Conservation (phyloP, 2,888 invertebrate species). For the Microdon myrmicae region DNA sequence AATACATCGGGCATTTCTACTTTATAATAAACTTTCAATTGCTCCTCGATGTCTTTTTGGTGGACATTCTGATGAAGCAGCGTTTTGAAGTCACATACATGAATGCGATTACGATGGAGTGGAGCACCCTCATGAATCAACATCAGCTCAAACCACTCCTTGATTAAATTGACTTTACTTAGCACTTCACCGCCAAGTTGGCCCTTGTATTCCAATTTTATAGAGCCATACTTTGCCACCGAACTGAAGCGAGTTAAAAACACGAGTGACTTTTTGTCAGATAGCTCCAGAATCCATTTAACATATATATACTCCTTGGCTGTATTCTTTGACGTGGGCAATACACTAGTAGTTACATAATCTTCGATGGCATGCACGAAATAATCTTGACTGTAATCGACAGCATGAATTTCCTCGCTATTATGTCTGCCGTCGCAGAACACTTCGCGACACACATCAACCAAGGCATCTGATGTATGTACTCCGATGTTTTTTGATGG, state of each 20-base stretch:
- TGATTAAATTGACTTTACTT: conserved; percentile 59
- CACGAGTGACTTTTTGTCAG: conserved; percentile 1
- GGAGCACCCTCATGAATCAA: conserved; percentile 16
- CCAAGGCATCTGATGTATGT: conserved; percentile 57
- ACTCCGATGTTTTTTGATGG: conserved; percentile 59
- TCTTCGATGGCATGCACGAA: background rate
- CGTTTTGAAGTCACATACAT: conserved; percentile 53
- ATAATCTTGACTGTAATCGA: conserved; percentile 1
- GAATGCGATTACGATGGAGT: conserved; percentile 55
- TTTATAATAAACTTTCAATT: conserved; percentile 55
- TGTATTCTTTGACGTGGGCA: background rate
- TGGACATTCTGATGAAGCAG: conserved; percentile 56
- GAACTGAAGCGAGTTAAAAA: conserved; percentile 8
- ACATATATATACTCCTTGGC: background rate
- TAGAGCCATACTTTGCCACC: conserved; percentile 45
- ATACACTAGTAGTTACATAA: background rate
- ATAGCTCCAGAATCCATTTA: conserved; percentile 23
- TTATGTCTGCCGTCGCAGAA: conserved; percentile 2
- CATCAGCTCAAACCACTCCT: conserved; percentile 59
- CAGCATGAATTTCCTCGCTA: conserved; percentile 7
- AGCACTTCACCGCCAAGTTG: conserved; percentile 61
- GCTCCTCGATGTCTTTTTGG: conserved; percentile 54
- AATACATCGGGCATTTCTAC: conserved; percentile 55
- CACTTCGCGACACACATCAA: conserved; percentile 16
- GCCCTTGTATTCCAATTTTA: conserved; percentile 62